These are phyloP conservation scores for Cephus spinipes DNA, from an alignment of 2,888 invertebrate species.

Conservation along the genomic window DNA sequence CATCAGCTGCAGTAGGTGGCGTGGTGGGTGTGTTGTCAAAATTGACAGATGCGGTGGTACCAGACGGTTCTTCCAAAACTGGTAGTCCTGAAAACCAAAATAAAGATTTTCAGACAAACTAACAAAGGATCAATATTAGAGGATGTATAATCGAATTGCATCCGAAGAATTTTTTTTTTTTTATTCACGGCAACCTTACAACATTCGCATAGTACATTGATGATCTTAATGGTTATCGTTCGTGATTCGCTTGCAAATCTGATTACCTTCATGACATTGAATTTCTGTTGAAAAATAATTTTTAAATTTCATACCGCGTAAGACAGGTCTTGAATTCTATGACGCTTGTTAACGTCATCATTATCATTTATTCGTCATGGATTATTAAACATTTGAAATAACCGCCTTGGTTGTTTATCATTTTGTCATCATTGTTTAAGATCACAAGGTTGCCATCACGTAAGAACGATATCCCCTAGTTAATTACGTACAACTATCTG, in stretches of 20 bases:
- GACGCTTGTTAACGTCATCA: background rate
- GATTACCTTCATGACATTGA: background rate
- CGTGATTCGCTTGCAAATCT: background rate
- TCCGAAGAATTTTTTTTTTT: background rate
- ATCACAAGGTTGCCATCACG: background rate
- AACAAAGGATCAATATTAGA: background rate
- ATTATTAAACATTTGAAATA: background rate
- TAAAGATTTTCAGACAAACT: constrained; percentile 10
- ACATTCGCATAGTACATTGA: background rate
- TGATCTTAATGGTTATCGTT: background rate
- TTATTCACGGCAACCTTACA: background rate
- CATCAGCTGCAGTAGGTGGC: constrained; percentile 20
- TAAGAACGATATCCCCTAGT: background rate
- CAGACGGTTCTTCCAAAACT: constrained; percentile 35
- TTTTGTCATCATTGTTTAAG: background rate
- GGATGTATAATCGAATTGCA: background rate
- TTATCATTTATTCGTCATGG: background rate
- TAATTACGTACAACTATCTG: background rate
- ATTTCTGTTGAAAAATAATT: background rate
- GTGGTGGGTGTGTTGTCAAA: constrained; percentile 26
- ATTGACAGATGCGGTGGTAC: constrained; percentile 25
- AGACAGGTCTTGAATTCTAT: background rate
- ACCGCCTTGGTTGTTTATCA: background rate
- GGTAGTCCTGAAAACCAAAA: constrained; percentile 41
- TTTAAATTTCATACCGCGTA: background rate